Conservation (phyloP, 2,797 vertebrate species). For the Tokudaia tokunoshimensis region DNA sequence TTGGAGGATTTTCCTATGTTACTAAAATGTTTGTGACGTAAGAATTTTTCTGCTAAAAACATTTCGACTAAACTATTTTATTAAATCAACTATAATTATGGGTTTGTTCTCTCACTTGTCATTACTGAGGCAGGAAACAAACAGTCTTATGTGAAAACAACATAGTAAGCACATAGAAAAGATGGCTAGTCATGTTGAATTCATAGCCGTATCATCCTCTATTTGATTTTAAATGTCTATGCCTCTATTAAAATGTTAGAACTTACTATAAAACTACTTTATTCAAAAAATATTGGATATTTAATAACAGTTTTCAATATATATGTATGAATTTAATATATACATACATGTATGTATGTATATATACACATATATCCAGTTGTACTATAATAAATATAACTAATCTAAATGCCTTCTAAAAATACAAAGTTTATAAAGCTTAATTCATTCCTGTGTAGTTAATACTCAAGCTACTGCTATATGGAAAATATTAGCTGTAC, state of each 20-base stretch:
- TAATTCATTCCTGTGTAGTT: not conserved
- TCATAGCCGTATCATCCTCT: not conserved
- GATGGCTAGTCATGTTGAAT: not conserved
- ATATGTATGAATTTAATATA: not conserved
- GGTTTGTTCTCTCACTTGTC: constrained; percentile 11
- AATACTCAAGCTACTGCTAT: not conserved
- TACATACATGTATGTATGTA: not conserved
- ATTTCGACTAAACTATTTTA: not conserved
- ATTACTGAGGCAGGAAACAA: not conserved
- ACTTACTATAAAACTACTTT: constrained; percentile 28
- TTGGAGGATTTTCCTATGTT: not conserved
- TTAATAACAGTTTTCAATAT: constrained; percentile 12
- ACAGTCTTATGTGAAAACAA: constrained; percentile 18
- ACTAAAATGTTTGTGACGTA: not conserved
- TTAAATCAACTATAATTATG: not conserved
- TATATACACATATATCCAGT: not conserved
- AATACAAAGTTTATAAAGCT: not conserved
- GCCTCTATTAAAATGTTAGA: not conserved
- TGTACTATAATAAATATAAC: not conserved
- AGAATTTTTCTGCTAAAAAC: not conserved
- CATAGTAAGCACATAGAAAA: not conserved
- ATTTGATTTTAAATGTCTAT: constrained; percentile 27
- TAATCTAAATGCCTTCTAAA: not conserved
- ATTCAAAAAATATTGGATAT: not conserved
- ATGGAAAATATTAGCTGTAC: not conserved